Conservation (phyloP, 2,797 vertebrate genomes). For the Acridotheres tristis region DNA sequence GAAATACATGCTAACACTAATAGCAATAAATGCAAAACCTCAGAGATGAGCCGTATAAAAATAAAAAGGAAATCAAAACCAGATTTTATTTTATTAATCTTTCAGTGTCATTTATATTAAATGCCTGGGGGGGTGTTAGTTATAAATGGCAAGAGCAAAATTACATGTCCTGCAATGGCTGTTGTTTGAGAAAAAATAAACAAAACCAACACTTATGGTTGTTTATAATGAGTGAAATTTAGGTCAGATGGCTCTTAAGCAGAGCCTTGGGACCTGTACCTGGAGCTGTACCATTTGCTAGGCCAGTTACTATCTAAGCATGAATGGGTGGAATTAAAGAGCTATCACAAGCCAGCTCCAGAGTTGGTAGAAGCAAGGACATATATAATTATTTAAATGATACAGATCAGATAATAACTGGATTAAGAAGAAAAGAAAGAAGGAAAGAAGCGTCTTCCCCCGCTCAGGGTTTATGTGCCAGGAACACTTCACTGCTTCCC, state of each 20-base stretch:
- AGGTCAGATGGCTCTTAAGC: background rate
- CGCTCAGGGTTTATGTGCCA: background rate
- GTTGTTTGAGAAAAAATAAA: background rate
- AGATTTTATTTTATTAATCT: background rate
- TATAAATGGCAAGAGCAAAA: background rate
- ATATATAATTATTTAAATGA: slow-evolving; percentile 23
- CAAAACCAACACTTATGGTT: background rate
- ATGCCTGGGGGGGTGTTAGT: background rate
- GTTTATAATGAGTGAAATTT: background rate
- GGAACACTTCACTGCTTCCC: background rate
- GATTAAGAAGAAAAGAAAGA: slow-evolving; percentile 10
- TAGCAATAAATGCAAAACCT: slow-evolving; percentile 12
- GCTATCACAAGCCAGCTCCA: background rate
- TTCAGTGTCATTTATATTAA: background rate
- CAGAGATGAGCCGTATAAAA: background rate
- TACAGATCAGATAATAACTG: slow-evolving; percentile 17
- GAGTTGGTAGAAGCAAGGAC: background rate
- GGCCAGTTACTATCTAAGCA: background rate
- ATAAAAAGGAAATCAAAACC: slow-evolving; percentile 18
- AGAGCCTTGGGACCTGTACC: background rate
- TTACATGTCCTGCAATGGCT: background rate
- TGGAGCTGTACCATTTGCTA: background rate
- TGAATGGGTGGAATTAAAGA: background rate
- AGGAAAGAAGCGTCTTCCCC: background rate
- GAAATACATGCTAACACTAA: background rate